phyloP scores from a whole-genome alignment of 2,797 vertebrate genomes.

The Micromesistius poutassou region DNA sequence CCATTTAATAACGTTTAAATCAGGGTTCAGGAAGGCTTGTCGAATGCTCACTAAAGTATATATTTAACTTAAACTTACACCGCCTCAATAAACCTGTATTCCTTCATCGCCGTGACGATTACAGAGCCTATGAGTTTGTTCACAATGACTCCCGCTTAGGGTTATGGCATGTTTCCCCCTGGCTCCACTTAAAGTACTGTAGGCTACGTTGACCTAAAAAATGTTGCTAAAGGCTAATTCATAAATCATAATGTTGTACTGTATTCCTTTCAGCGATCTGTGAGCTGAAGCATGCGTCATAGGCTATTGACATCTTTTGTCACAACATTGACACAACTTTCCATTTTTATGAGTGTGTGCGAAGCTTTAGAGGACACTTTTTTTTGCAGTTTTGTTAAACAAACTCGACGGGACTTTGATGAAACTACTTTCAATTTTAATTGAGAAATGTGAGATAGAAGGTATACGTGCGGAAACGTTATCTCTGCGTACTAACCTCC shows the following conservation, averaged over 20 bases:
- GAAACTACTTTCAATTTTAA: conserved; percentile 56
- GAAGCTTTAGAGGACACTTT: conserved; percentile 38
- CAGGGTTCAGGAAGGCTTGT: no score
- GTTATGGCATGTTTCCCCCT: neutral
- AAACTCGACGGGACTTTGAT: conserved; percentile 56
- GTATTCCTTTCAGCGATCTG: neutral
- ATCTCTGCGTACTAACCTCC: conserved; percentile 66
- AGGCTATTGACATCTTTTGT: neutral
- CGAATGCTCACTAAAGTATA: neutral
- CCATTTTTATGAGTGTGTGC: neutral
- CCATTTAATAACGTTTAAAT: no score
- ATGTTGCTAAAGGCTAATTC: neutral
- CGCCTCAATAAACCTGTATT: neutral
- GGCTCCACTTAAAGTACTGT: neutral
- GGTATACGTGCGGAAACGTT: conserved; percentile 76
- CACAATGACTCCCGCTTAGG: neutral
- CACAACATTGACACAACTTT: neutral
- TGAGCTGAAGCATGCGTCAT: neutral
- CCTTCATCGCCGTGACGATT: neutral
- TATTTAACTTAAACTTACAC: neutral
- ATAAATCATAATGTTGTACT: neutral
- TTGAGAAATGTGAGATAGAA: conserved; percentile 59
- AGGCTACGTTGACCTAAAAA: neutral
- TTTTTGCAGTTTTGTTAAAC: conserved; percentile 48
- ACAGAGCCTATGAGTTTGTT: neutral